Base-by-base conservation (phyloP, 2,797 vertebrate genomes). In the Pseudochromis fuscus region DNA sequence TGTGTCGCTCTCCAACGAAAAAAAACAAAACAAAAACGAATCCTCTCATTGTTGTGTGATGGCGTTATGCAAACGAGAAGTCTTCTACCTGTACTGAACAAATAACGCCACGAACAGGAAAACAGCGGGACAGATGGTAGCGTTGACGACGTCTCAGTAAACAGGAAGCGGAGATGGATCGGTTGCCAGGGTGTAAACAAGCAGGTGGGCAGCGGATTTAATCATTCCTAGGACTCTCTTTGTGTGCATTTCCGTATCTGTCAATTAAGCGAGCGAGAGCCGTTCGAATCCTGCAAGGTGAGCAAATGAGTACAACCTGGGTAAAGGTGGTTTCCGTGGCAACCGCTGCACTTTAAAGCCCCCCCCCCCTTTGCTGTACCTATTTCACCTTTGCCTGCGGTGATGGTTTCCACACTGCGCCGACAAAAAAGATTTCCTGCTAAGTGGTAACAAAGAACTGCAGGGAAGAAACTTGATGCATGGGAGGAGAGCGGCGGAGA, bases 301-400 rank as follows among this genome's bases (percentile, higher is more conserved):
- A 86, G 73, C 13, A 28, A 84, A 77, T 18, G 25, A 67, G 79
- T 58, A 44, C 42, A 83, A 76, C 62, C 62, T 61, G 72, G 77
- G 64, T 83, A 81, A 87, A 90, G 84, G 83, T 88, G 89, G 90
- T 92, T 89, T 86, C 87, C 84, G 82, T 79, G 85, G 82, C 79
- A 80, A 92, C 89, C 12, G 19, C 35, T 67, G 58, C 63, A 70
- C 75, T 81, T 68, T 66, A 25, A 77, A 81, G 58, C 74, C 49
- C 56, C 57, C 44, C 49, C 52, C 63, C 62, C 49, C 48, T 64
- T 59, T 1, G 59, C 77, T 55, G 67, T 62, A 78, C 58, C 67
- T 51, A 40, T 73, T 73, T 87, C 82, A 79, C 82, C 80, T 80
- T 55, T 75, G 76, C 74, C 81, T 76, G 77, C 30, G 35, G 83